Conservation (phyloP, 2,797 vertebrate genomes). For the Oreonectes daqikongensis region DNA sequence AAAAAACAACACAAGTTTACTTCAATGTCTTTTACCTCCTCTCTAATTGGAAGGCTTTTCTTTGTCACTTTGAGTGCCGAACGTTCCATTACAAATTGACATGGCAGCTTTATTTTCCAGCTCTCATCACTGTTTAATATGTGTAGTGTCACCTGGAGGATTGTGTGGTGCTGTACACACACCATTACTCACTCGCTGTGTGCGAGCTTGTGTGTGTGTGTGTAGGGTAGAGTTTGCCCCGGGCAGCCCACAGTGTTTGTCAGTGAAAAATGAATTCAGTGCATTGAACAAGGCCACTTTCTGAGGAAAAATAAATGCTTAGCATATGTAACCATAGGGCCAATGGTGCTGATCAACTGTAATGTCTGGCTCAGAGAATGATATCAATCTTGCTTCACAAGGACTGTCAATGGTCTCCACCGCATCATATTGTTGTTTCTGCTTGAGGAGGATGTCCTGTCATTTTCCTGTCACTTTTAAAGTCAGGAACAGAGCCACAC, state of each 20-base stretch:
- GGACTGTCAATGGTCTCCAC: slow-evolving; percentile 56
- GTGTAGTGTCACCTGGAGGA: slow-evolving; percentile 49
- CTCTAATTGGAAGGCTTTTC: slow-evolving; percentile 13
- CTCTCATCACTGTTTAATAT: slow-evolving; percentile 37
- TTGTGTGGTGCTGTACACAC: neutral
- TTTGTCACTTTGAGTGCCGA: slow-evolving; percentile 8
- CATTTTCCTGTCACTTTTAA: slow-evolving; percentile 68
- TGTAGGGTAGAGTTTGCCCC: slow-evolving; percentile 45
- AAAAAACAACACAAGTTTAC: neutral
- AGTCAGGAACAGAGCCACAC: slow-evolving; percentile 66
- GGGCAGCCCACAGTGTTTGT: slow-evolving; percentile 65
- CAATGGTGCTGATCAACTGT: slow-evolving; percentile 64
- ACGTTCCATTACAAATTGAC: slow-evolving; percentile 15
- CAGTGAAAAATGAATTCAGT: slow-evolving; percentile 60
- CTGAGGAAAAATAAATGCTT: slow-evolving; percentile 60
- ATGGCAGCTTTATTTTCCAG: slow-evolving; percentile 15
- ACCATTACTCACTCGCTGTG: slow-evolving; percentile 40
- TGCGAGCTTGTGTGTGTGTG: neutral
- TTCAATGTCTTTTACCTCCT: slow-evolving; percentile 3
- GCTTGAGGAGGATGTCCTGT: slow-evolving; percentile 65
- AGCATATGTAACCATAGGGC: slow-evolving; percentile 63
- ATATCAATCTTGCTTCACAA: slow-evolving; percentile 68
- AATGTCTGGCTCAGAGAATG: slow-evolving; percentile 65
- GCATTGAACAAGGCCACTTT: slow-evolving; percentile 62
- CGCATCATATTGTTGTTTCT: slow-evolving; percentile 63